phyloP scores from a whole-genome alignment of 23 tunicate genomes.

The Diplosoma virens region DNA sequence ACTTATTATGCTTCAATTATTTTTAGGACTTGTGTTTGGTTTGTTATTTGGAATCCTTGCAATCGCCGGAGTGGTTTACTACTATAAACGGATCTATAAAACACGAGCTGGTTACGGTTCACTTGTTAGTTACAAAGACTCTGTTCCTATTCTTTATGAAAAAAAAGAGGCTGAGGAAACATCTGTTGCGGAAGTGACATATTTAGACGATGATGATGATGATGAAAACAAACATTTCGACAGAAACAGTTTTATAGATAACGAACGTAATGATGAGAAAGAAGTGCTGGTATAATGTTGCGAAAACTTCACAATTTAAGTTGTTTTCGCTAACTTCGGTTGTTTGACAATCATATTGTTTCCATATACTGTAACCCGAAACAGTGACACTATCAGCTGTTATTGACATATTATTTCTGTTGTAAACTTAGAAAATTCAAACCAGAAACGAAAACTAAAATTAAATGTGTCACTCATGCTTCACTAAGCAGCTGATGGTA shows the following conservation, averaged over 20 bases:
- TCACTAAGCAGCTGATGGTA: too few relatives aligned
- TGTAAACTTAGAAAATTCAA: too few relatives aligned
- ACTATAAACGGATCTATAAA: neutral
- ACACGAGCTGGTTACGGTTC: constrained; percentile 37
- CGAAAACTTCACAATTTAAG: too few relatives aligned
- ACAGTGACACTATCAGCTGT: too few relatives aligned
- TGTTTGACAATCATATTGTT: too few relatives aligned
- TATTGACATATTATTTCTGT: too few relatives aligned
- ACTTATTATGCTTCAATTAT: too few relatives aligned
- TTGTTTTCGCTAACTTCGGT: too few relatives aligned
- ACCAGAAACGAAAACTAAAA: neutral
- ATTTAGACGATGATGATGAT: constrained; percentile 14
- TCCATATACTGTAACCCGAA: too few relatives aligned
- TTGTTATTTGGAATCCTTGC: neutral
- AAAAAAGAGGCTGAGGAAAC: neutral
- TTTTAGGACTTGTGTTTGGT: constrained; percentile 5
- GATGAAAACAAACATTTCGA: too few relatives aligned
- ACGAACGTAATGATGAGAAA: constrained; percentile 3
- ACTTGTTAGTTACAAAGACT: neutral
- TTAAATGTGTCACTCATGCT: neutral
- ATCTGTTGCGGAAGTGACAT: constrained; percentile 3
- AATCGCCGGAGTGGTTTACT: neutral
- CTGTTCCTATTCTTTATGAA: neutral
- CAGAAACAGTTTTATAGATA: too few relatives aligned
- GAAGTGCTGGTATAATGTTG: constrained; percentile 33